A percentile compares a stretch with the other conserved stretches of the same genome.
phyloP scores from a whole-genome alignment of 2,888 invertebrate species.

The Peribatodes rhomboidaria region DNA sequence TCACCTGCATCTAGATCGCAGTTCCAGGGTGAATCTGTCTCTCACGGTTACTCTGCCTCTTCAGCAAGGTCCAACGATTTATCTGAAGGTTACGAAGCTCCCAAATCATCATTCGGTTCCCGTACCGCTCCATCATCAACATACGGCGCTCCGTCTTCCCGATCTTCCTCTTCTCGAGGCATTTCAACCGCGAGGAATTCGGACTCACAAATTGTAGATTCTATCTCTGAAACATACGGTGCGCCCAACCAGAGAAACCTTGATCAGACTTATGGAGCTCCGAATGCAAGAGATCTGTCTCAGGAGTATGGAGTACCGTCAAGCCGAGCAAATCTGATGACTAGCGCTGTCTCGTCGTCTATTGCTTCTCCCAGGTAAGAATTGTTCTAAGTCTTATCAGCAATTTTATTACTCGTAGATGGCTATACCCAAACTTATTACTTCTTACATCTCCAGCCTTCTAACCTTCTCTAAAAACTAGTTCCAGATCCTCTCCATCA shows the following conservation, averaged over 20 bases:
- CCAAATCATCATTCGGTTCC: background rate
- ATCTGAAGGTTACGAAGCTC: constrained; percentile 3
- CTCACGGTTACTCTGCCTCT: constrained; percentile 1
- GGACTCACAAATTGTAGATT: background rate
- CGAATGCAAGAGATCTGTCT: constrained; percentile 51
- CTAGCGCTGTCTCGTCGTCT: background rate
- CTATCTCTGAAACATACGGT: constrained; percentile 13
- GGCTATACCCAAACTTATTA: too few relatives aligned
- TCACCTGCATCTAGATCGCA: background rate
- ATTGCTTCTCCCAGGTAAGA: constrained; percentile 10
- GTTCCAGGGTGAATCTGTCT: constrained; percentile 6
- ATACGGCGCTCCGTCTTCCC: background rate
- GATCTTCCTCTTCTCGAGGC: background rate
- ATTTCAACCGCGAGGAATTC: constrained; percentile 1
- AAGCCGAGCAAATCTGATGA: constrained; percentile 50
- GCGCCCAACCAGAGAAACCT: background rate
- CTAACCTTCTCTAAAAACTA: background rate
- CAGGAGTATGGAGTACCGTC: constrained; percentile 81
- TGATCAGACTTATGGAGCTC: constrained; percentile 12
- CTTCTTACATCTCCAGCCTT: too few relatives aligned
- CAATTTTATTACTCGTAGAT: background rate
- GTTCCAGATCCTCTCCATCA: constrained; percentile 53
- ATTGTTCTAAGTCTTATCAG: background rate
- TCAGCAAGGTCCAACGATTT: constrained; percentile 5
- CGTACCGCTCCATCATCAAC: constrained; percentile 9